Conservation (phyloP, 2,797 vertebrate genomes). For the Anguilla pacifica region DNA sequence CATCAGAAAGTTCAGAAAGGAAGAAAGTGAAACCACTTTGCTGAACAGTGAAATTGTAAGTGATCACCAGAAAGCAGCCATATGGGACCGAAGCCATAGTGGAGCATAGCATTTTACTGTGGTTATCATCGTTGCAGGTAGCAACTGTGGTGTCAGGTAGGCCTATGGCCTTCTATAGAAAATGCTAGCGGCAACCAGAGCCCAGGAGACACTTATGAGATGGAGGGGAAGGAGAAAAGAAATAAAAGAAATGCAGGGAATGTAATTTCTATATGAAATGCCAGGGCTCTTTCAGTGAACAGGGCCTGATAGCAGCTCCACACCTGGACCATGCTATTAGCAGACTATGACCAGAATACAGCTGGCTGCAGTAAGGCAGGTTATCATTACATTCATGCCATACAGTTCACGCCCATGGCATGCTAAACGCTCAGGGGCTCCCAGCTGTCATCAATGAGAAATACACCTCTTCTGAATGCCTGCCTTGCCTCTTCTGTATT, state of each 20-base stretch:
- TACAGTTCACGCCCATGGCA: not conserved
- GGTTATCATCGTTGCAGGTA: not conserved
- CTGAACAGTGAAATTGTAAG: not conserved
- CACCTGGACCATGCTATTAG: too few relatives aligned
- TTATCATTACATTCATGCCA: not conserved
- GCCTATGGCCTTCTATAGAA: not conserved
- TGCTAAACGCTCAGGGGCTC: not conserved
- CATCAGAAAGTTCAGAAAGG: too few relatives aligned
- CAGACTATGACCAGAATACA: not conserved
- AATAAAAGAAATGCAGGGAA: not conserved
- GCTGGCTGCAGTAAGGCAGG: not conserved
- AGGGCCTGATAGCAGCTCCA: too few relatives aligned
- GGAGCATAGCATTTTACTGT: not conserved
- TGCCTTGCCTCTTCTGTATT: not conserved
- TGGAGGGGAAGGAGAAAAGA: not conserved
- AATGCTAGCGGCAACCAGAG: not conserved
- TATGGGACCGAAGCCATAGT: not conserved
- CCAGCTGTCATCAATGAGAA: not conserved
- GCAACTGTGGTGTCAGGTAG: not conserved
- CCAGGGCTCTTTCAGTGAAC: too few relatives aligned
- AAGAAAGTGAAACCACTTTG: not conserved
- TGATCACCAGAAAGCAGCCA: too few relatives aligned
- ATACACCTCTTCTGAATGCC: not conserved
- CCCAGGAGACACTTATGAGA: not conserved
- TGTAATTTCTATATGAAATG: too few relatives aligned